phyloP scores from a whole-genome alignment of 2,113 vertebrate species.

The Romanogobio albipinnatus region DNA sequence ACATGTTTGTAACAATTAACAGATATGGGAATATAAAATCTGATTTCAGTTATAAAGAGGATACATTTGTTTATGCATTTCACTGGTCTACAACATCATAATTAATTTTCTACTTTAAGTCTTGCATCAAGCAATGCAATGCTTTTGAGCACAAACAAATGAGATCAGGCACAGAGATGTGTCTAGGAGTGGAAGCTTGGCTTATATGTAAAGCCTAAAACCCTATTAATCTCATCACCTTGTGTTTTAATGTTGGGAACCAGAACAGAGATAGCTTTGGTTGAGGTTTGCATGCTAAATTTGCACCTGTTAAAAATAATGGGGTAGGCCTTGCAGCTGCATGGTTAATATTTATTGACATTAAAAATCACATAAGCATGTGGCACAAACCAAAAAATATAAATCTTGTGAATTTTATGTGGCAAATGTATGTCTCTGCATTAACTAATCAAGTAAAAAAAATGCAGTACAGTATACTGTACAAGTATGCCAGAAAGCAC shows the following conservation, averaged over 20 bases:
- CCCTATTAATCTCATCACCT: constrained; percentile 7
- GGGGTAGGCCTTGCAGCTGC: neutral
- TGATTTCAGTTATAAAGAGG: too few relatives aligned
- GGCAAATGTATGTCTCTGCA: neutral
- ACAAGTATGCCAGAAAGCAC: neutral
- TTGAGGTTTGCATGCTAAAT: neutral
- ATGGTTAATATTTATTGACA: neutral
- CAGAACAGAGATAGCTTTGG: neutral
- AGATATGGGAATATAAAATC: too few relatives aligned
- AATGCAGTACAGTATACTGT: neutral
- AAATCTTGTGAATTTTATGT: neutral
- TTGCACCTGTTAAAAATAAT: neutral
- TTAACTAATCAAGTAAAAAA: neutral
- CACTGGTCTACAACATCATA: neutral
- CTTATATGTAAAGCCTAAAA: constrained; percentile 8
- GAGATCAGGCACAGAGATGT: neutral
- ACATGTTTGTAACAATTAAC: too few relatives aligned
- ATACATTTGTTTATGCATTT: neutral
- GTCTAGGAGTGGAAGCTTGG: constrained; percentile 2
- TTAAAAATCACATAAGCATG: neutral
- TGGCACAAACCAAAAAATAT: neutral
- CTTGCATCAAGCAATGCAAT: neutral
- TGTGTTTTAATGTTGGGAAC: neutral
- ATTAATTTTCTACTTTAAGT: neutral
- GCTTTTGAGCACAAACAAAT: neutral